Conservation (phyloP, 2,888 invertebrate genomes). For the Latrodectus elegans region DNA sequence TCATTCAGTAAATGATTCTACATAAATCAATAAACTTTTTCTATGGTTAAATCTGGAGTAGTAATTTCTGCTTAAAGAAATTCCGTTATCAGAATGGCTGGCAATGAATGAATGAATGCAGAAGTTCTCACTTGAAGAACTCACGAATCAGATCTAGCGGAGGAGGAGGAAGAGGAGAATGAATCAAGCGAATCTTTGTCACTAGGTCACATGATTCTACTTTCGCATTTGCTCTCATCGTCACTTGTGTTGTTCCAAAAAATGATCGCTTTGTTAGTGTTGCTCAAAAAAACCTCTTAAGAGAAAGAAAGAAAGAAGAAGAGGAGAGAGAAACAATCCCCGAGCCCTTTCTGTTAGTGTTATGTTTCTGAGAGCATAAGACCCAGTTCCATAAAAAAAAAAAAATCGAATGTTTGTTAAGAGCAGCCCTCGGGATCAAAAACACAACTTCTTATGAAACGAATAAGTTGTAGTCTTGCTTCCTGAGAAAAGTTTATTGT, state of each 20-base stretch:
- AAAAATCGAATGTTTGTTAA: background rate
- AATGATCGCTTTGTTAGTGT: background rate
- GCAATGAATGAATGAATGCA: background rate
- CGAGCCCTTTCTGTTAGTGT: background rate
- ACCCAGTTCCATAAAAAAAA: background rate
- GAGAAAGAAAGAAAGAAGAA: no score
- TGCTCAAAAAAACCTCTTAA: background rate
- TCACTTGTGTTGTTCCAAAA: background rate
- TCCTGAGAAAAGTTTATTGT: no score
- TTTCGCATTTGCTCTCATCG: background rate
- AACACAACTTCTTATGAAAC: background rate
- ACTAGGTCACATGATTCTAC: background rate
- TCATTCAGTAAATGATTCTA: no score
- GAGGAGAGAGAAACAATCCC: background rate
- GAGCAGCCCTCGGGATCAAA: background rate
- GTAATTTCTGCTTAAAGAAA: no score
- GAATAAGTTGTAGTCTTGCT: no score
- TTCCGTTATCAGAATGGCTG: background rate
- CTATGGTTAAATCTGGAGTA: no score
- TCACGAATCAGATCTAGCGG: background rate
- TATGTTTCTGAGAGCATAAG: background rate
- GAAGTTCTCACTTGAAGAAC: background rate
- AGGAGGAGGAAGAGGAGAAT: background rate
- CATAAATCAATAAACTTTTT: background rate
- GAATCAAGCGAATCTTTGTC: background rate